Percentiles rank a stretch among this genome's conserved stretches.
Conservation (phyloP, 2,888 invertebrate species). For the Lycia hirtaria region DNA sequence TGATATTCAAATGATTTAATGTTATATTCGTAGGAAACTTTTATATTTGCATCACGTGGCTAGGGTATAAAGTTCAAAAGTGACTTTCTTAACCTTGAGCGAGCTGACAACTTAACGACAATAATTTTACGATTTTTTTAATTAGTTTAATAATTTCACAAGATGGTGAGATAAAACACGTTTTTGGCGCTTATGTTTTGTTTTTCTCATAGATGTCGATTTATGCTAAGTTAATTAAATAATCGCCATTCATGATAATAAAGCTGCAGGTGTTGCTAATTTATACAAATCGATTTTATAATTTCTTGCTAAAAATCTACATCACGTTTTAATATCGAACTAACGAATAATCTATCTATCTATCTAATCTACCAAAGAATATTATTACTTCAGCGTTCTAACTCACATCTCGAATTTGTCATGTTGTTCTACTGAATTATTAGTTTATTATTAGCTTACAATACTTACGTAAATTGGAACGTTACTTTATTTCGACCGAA, state of each 20-base stretch:
- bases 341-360: neutral
- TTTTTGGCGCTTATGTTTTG: slow-evolving; percentile 45
- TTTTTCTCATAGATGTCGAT: slow-evolving; percentile 40
- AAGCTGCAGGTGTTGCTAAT: slow-evolving; percentile 68
- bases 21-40: slow-evolving; percentile 25
- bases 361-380: neutral
- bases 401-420: neutral
- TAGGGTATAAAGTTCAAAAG: slow-evolving; percentile 32
- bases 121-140: slow-evolving; percentile 37
- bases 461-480: slow-evolving; percentile 8
- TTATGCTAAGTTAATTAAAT: slow-evolving; percentile 52
- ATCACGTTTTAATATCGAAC: slow-evolving; percentile 37
- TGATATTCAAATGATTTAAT: slow-evolving; percentile 27
- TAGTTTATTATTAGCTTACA: neutral
- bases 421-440: neutral
- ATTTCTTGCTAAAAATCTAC: slow-evolving; percentile 36
- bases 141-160: slow-evolving; percentile 46
- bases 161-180: slow-evolving; percentile 50
- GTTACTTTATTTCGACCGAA: neutral
- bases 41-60: slow-evolving; percentile 25
- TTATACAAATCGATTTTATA: slow-evolving; percentile 62
- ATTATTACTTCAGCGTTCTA: neutral
- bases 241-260: slow-evolving; percentile 50
- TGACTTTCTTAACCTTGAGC: slow-evolving; percentile 64
- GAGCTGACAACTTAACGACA: slow-evolving; percentile 43